These are phyloP conservation scores for Columba livia DNA, from an alignment of 2,113 vertebrate species.

Conservation along the genomic window DNA sequence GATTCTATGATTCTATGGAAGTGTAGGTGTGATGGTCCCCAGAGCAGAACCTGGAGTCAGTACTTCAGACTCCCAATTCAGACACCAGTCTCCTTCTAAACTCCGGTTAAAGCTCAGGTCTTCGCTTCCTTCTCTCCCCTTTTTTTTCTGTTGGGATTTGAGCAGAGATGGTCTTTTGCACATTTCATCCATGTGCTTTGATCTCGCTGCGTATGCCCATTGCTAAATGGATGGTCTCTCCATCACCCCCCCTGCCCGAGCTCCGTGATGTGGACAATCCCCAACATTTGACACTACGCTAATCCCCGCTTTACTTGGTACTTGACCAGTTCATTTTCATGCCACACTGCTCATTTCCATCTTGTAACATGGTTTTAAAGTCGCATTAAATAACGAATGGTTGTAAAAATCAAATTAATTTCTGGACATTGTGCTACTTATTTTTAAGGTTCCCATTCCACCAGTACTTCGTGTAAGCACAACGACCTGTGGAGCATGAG, in stretches of 20 bases:
- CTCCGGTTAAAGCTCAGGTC: background rate
- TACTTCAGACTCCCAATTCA: background rate
- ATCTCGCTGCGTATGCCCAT: fast-evolving
- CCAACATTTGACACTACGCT: conserved; percentile 43
- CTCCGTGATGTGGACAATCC: background rate
- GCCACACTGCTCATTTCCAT: conserved; percentile 53
- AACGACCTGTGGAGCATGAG: conserved; percentile 64
- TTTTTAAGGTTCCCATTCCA: conserved; percentile 78
- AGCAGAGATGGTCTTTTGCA: background rate
- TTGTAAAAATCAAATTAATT: conserved; percentile 78
- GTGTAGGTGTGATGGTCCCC: background rate
- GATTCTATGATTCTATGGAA: too few species aligned
- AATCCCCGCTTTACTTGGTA: conserved; percentile 64
- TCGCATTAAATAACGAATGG: conserved; percentile 76
- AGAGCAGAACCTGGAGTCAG: fast-evolving
- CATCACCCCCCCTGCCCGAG: background rate
- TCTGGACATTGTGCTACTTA: conserved; percentile 79
- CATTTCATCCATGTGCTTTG: fast-evolving
- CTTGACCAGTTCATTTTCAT: conserved; percentile 69
- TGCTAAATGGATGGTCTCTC: background rate
- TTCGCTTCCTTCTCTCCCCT: background rate
- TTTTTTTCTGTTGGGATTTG: background rate
- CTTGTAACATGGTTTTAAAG: conserved; percentile 70
- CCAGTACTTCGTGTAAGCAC: conserved; percentile 75
- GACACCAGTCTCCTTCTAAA: background rate